Evolutionary conservation across 2,113 vertebrate genomes (phyloP), one percentile per base, ranked within the genome.

Genomic region (Hippocampus guttulatus): DNA sequence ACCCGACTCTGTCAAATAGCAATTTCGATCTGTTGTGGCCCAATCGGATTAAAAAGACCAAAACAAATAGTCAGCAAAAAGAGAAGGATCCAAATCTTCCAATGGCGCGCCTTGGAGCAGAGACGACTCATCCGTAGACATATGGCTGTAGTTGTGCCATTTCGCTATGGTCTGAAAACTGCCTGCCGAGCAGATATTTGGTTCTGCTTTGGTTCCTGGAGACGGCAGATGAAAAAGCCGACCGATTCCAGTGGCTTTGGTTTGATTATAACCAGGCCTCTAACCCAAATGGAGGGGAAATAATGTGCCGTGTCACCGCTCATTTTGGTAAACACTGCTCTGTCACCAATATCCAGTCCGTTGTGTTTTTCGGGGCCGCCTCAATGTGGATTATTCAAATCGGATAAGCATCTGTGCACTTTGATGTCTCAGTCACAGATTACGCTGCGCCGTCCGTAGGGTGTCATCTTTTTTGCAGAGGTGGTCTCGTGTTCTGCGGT

Each of bases 1-100:
- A 77, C 80, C 71, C 71, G 49, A 77, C 75, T 74, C 73, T 86
- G 73, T 81, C 84, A 78, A 79, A 84, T 79, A 82, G 68, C 71
- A 88, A 85, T 75, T 80, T 82, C 64, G 69, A 81, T 79, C 83
- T 87, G 79, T 89, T 91, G 84, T 81, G 73, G 75, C 70, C 85
- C 78, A 78, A 87, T 81, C 75, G 78, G 87, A 90, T 88, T 87
- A 87, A 85, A 88, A 87, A 84, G 61, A 76, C 63, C 25, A 68
- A 75, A 79, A 74, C 21, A 73, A 68, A 30, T 76, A 76, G 73
- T 70, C 64, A 75, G 30, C 33, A 55, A 61, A 72, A 27, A 70
- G 68, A 18, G 54, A 47, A 67, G 51, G 80, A 78, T 74, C 55
- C 63, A 61, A 61, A 27, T 73, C 70, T 61, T 77, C 71, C 72